Evolutionary conservation across 2,113 vertebrate genomes (phyloP).

Genomic region (Poeciliopsis prolifica): DNA sequence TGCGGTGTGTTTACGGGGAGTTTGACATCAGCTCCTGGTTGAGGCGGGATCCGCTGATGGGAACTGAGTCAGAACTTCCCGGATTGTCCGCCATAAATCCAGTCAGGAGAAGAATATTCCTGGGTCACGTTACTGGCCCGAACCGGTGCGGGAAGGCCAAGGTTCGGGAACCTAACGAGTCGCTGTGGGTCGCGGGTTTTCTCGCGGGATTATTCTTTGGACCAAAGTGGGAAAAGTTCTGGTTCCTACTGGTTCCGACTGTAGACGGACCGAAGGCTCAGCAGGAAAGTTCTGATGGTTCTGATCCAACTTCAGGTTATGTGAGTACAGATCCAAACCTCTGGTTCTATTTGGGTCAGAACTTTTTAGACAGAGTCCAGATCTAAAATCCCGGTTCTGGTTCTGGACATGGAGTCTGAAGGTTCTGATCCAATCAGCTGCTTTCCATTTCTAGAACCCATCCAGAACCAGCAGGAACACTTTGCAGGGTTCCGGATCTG

Average conservation of each 20-base stretch:
- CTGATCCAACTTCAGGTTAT: too few relatives aligned
- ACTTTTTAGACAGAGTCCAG: too few relatives aligned
- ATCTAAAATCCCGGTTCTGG: too few relatives aligned
- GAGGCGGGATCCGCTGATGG: constrained; percentile 58
- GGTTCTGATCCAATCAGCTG: too few relatives aligned
- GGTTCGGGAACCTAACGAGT: not conserved
- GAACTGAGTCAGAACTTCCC: constrained; percentile 66
- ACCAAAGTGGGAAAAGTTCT: not conserved
- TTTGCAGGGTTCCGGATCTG: too few relatives aligned
- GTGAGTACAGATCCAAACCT: too few relatives aligned
- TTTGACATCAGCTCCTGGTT: not conserved
- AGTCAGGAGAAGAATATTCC: not conserved
- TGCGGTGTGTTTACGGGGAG: rapidly evolving
- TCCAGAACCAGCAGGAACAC: too few relatives aligned
- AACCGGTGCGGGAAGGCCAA: not conserved
- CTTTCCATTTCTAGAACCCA: too few relatives aligned
- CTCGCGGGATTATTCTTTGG: not conserved
- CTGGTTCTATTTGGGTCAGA: too few relatives aligned
- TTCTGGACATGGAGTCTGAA: too few relatives aligned
- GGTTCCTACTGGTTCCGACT: not conserved
- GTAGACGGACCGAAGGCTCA: not conserved
- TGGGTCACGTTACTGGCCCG: not conserved
- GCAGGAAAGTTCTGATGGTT: too few relatives aligned
- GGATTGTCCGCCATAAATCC: constrained; percentile 1
- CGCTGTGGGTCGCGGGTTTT: too few relatives aligned